These are phyloP conservation scores for Vimba vimba DNA, from an alignment of 2,113 vertebrate genomes.

Conservation along the genomic window DNA sequence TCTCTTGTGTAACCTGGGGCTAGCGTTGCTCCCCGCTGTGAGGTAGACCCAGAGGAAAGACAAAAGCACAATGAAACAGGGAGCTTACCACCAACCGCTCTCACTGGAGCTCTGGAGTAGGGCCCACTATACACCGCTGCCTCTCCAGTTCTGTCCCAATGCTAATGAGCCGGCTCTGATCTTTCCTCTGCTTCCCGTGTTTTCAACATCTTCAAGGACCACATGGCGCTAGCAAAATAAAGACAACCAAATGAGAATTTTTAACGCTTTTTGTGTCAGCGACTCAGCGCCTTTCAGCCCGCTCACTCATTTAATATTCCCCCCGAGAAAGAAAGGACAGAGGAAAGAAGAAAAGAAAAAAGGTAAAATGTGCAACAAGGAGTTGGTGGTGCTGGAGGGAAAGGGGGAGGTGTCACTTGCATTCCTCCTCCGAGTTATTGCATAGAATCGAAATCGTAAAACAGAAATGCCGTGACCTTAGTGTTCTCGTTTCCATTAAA, in stretches of 20 bases:
- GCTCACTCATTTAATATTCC: conserved; percentile 87
- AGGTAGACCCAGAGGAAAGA: conserved; percentile 83
- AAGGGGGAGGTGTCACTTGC: conserved; percentile 22
- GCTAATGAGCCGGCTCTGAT: conserved; percentile 99
- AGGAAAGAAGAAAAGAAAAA: conserved; percentile 78
- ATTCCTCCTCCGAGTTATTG: conserved; percentile 15
- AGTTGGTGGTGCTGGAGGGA: conserved; percentile 77
- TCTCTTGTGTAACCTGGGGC: conserved; percentile 82
- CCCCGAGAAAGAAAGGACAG: conserved; percentile 62
- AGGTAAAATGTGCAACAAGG: conserved; percentile 84
- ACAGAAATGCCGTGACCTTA: background rate
- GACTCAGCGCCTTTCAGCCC: conserved; percentile 87
- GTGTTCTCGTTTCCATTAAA: background rate
- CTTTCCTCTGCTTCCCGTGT: conserved; percentile 98
- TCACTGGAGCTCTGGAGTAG: conserved; percentile 86
- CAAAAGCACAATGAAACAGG: conserved; percentile 91
- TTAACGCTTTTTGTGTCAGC: conserved; percentile 92
- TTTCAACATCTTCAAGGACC: conserved; percentile 99
- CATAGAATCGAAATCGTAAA: conserved; percentile 14
- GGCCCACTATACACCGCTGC: conserved; percentile 88
- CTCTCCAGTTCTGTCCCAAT: conserved; percentile 94
- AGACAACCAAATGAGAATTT: conserved; percentile 99
- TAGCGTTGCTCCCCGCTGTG: conserved; percentile 86
- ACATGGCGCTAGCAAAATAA: conserved; percentile 99
- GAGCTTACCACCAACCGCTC: conserved; percentile 89